Evolutionary conservation across 2,797 vertebrate genomes (phyloP).

Genomic region (Myotis planiceps): DNA sequence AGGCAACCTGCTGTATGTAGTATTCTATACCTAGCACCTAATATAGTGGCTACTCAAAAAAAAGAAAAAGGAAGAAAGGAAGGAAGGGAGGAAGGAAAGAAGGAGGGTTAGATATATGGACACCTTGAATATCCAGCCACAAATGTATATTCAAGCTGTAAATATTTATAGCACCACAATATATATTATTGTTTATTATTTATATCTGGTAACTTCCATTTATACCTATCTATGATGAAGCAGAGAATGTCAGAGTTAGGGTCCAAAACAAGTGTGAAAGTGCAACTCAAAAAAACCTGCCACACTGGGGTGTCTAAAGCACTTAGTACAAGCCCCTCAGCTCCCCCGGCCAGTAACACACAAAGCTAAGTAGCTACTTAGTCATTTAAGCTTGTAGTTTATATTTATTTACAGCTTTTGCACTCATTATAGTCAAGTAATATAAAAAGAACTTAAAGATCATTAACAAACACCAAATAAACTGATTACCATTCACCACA

Average conservation of each 20-base stretch:
- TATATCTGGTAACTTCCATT: background rate
- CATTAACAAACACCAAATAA: background rate
- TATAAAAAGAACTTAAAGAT: background rate
- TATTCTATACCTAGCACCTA: background rate
- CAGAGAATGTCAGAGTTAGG: background rate
- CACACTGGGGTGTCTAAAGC: background rate
- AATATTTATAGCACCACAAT: background rate
- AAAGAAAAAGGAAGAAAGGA: background rate
- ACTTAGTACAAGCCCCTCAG: background rate
- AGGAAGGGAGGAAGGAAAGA: background rate
- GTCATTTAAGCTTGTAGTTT: background rate
- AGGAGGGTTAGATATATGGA: background rate
- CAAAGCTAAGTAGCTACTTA: background rate
- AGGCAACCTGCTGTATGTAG: background rate
- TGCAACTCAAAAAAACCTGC: background rate
- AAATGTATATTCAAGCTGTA: background rate
- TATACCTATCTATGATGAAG: too few species aligned
- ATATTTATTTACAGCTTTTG: slow-evolving; percentile 16
- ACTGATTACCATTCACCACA: background rate
- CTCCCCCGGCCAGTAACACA: background rate
- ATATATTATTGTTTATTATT: background rate
- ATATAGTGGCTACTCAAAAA: background rate
- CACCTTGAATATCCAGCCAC: background rate
- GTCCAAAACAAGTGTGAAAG: background rate
- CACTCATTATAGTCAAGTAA: background rate